phyloP scores from a whole-genome alignment of 1,140 invertebrate genomes.

The Papilio polyxenes region DNA sequence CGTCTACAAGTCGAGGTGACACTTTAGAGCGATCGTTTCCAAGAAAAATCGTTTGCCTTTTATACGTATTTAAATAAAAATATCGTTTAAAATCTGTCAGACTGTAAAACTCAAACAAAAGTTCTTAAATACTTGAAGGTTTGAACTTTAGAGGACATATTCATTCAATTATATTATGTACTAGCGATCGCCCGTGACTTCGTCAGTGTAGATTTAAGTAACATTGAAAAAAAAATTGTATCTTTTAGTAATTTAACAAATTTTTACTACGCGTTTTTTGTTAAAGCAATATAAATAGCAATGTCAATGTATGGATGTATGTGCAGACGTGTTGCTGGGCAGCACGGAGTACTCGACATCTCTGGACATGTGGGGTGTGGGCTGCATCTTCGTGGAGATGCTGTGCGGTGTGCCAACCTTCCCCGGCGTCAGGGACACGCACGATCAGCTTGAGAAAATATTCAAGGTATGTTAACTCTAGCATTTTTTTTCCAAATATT shows the following conservation, averaged over 20 bases:
- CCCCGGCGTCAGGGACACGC: constrained; percentile 96
- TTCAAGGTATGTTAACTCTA: constrained; percentile 86
- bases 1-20: background rate
- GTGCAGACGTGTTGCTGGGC: constrained; percentile 94
- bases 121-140: background rate
- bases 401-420: constrained; percentile 97
- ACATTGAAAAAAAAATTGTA: too few relatives aligned
- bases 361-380: constrained; percentile 98
- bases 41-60: background rate
- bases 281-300: background rate
- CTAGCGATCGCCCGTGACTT: too few relatives aligned
- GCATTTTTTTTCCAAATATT: background rate
- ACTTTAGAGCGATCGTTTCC: background rate
- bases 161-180: background rate
- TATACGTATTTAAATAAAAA: background rate
- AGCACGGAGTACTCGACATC: constrained; percentile 98
- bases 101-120: background rate
- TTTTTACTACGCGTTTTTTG: too few relatives aligned
- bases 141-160: too few relatives aligned
- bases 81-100: background rate
- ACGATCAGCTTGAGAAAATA: constrained; percentile 98
- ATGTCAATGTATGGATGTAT: background rate
- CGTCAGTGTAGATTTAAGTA: too few relatives aligned
- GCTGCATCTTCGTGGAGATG: constrained; percentile 99
- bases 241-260: too few relatives aligned